These are phyloP conservation scores for Ramazzottius varieornatus DNA, from an alignment of 2,888 invertebrate genomes.

Conservation along the genomic window DNA sequence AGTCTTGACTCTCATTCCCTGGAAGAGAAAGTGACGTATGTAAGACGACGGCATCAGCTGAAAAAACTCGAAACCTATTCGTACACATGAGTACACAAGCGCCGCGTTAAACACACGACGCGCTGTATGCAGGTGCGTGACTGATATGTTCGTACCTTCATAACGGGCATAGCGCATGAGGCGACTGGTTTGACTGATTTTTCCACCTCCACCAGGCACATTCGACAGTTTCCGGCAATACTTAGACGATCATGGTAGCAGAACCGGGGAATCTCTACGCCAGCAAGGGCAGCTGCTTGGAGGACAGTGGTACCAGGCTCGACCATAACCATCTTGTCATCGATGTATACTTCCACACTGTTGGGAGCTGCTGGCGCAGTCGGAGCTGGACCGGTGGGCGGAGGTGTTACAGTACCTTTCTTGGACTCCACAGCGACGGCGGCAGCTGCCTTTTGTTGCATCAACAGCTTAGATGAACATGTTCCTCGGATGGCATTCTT, in stretches of 20 bases:
- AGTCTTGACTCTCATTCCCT: slow-evolving; percentile 83
- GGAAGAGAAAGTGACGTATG: neutral
- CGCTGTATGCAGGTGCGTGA: no score
- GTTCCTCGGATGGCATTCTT: no score
- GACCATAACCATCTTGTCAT: slow-evolving; percentile 77
- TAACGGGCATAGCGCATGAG: slow-evolving; percentile 98
- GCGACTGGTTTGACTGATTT: slow-evolving; percentile 92
- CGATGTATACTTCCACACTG: slow-evolving; percentile 70
- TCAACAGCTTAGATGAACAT: no score
- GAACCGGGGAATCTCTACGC: slow-evolving; percentile 92
- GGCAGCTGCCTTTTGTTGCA: no score
- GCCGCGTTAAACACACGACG: no score
- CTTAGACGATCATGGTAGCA: slow-evolving; percentile 96
- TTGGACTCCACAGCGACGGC: no score
- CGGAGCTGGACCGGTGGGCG: neutral
- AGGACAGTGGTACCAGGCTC: slow-evolving; percentile 86
- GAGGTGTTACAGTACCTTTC: no score
- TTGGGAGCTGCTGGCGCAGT: slow-evolving; percentile 16
- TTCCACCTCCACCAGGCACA: slow-evolving; percentile 98
- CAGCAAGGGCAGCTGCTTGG: slow-evolving; percentile 79
- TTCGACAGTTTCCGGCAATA: slow-evolving; percentile 93
- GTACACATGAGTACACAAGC: no score
- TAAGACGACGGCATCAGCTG: no score
- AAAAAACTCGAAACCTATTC: no score
- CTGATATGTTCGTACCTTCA: no score